Conservation (phyloP, 2,113 vertebrate species). For the Oceanites oceanicus region DNA sequence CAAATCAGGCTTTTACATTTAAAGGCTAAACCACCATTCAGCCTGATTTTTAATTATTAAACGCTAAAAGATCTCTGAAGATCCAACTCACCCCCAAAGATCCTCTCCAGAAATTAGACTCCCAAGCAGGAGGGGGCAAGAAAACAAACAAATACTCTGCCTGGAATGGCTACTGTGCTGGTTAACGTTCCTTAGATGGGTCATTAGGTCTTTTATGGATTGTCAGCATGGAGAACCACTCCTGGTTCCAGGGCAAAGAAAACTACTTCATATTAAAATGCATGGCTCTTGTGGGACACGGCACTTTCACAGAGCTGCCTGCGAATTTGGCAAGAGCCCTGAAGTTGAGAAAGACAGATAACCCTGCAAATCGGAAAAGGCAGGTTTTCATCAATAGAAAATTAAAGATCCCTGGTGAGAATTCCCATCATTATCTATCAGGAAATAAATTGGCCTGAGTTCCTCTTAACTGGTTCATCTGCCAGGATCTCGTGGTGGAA, state of each 20-base stretch:
- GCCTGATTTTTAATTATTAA: background rate
- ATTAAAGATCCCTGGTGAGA: slow-evolving; percentile 63
- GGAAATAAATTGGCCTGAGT: slow-evolving; percentile 52
- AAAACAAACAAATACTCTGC: slow-evolving; percentile 1
- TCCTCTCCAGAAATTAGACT: background rate
- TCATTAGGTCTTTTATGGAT: slow-evolving; percentile 58
- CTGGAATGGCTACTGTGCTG: background rate
- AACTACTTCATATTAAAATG: slow-evolving; percentile 58
- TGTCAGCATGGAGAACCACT: slow-evolving; percentile 30
- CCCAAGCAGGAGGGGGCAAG: background rate
- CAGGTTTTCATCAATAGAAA: slow-evolving; percentile 70
- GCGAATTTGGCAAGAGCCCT: slow-evolving; percentile 42
- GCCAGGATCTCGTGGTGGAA: background rate
- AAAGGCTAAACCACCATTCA: background rate
- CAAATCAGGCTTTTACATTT: background rate
- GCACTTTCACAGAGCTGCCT: slow-evolving; percentile 35
- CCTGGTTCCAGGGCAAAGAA: slow-evolving; percentile 44
- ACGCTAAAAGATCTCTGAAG: background rate
- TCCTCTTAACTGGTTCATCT: slow-evolving; percentile 44
- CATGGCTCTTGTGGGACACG: slow-evolving; percentile 46
- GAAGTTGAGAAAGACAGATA: slow-evolving; percentile 55
- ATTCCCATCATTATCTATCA: slow-evolving; percentile 67
- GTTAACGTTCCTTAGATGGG: slow-evolving; percentile 49
- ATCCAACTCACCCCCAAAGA: background rate
- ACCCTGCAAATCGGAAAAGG: slow-evolving; percentile 57